Evolutionary conservation across 2,888 invertebrate species (phyloP).

Genomic region (Anarsia innoxiella): DNA sequence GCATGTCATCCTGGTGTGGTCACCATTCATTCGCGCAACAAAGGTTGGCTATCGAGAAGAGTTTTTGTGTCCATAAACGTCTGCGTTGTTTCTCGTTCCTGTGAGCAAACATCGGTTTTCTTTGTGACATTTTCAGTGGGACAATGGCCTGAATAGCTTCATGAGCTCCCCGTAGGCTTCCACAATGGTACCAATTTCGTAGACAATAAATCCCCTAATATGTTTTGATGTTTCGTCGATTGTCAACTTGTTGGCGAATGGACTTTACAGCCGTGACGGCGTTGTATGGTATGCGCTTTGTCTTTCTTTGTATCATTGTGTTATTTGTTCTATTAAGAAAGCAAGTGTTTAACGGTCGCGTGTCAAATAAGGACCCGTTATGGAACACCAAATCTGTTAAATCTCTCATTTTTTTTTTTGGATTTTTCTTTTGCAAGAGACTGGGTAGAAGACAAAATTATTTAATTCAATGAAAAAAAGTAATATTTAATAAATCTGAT

Average conservation of each 20-base stretch:
- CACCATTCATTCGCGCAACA: constrained; percentile 51
- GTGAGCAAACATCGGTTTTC: constrained; percentile 40
- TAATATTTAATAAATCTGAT: too few relatives aligned
- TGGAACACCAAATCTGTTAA: constrained; percentile 13
- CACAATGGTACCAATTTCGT: constrained; percentile 60
- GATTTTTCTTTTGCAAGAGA: too few relatives aligned
- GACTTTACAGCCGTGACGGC: constrained; percentile 53
- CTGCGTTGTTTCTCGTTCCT: constrained; percentile 38
- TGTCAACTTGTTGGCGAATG: constrained; percentile 51
- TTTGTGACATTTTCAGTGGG: constrained; percentile 35
- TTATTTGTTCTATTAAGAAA: constrained; percentile 29
- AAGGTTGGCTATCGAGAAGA: constrained; percentile 23
- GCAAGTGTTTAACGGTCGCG: constrained; percentile 28
- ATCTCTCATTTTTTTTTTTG: constrained; percentile 1
- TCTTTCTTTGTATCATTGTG: constrained; percentile 36
- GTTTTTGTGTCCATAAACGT: constrained; percentile 29
- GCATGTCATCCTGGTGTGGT: constrained; percentile 62
- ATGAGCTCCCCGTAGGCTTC: constrained; percentile 53
- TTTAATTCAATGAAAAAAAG: too few relatives aligned
- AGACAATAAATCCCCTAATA: constrained; percentile 63
- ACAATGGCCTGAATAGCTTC: constrained; percentile 44
- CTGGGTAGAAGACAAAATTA: too few relatives aligned
- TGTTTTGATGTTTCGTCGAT: constrained; percentile 67
- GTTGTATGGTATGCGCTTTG: constrained; percentile 29
- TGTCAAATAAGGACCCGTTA: constrained; percentile 45